These are phyloP conservation scores for Sebastes taczanowskii DNA, from an alignment of 2,797 vertebrate species.

Conservation along the genomic window DNA sequence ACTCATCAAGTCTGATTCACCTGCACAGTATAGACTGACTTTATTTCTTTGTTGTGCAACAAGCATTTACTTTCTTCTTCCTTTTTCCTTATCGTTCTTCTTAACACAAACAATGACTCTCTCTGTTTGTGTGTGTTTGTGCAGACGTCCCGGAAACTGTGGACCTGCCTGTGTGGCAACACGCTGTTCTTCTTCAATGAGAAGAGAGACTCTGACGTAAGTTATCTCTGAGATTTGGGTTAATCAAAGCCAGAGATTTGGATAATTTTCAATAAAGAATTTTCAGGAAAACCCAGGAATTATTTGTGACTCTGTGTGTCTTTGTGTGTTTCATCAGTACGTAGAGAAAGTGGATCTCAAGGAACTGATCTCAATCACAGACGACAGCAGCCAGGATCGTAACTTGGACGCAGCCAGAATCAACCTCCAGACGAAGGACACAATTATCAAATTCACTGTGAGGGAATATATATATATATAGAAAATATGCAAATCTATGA, in stretches of 20 bases:
- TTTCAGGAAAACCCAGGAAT: not conserved
- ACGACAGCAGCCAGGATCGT: constrained; percentile 70
- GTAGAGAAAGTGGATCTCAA: constrained; percentile 84
- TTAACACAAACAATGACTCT: not conserved
- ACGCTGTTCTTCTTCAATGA: constrained; percentile 84
- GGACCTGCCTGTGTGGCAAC: constrained; percentile 86
- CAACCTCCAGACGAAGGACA: constrained; percentile 68
- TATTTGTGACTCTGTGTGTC: not conserved
- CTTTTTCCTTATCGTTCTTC: not conserved
- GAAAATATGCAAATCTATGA: not conserved
- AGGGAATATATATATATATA: constrained; percentile 3
- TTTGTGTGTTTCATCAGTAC: constrained; percentile 76
- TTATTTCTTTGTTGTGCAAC: not conserved
- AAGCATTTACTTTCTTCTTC: not conserved
- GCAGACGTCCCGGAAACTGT: constrained; percentile 81
- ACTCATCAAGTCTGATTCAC: constrained; percentile 1
- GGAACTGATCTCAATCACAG: constrained; percentile 72
- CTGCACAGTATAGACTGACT: not conserved
- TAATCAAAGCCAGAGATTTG: not conserved
- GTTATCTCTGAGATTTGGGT: constrained; percentile 14
- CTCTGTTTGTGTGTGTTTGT: not conserved
- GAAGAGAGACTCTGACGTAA: constrained; percentile 80
- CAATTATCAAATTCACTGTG: constrained; percentile 83
- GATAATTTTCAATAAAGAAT: not conserved
- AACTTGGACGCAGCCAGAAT: constrained; percentile 67